Evolutionary conservation across 2,888 invertebrate species (phyloP), one percentile per base, ranked within the genome.

Genomic region (Drosophila ustulata): DNA sequence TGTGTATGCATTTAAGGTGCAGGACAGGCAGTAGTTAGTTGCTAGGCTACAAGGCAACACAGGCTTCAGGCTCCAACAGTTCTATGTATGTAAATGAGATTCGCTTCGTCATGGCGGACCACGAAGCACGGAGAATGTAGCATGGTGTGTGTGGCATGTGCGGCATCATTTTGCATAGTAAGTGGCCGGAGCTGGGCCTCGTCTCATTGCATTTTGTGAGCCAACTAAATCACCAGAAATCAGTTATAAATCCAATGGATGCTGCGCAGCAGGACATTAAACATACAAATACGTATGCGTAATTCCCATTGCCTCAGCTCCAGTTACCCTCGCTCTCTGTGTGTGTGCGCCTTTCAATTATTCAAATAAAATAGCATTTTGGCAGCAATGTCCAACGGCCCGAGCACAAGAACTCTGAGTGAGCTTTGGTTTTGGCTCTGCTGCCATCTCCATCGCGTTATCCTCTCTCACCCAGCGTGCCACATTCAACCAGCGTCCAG

Each of bases 201-300:
- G 58, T 66, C 82, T 81, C 85, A 79, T 85, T 84, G 73, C 85
- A 74, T 84, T 78, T 64, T 66, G 78, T 67, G 71, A 66, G 68
- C 58, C 74, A 88, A 77, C 87, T 87, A 88, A 85, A 85, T 89
- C 87, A 89, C 88, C 77, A 84, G 87, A 85, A 85, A 85, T 85
- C 85, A 84, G 89, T 87, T 88, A 87, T 87, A 88, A 85, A 81
- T 86, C 84, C 87, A 66, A 73, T 78, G 71, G 66, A 68, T 69
- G 65, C 34, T 71, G 66, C 65, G 50, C 75, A 61, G 75, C 76
- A 73, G 74, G 76, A 80, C 88, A 89, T 89, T 82, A 75, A 75
- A 89, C 80, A 77, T 71, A 79, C 82, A 85, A 82, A 87, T 87
- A 80, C 81, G 78, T 80, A 84, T 90, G 89, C 88, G 90, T 89